phyloP scores from a whole-genome alignment of 2,113 vertebrate species.

The Equus przewalskii region DNA sequence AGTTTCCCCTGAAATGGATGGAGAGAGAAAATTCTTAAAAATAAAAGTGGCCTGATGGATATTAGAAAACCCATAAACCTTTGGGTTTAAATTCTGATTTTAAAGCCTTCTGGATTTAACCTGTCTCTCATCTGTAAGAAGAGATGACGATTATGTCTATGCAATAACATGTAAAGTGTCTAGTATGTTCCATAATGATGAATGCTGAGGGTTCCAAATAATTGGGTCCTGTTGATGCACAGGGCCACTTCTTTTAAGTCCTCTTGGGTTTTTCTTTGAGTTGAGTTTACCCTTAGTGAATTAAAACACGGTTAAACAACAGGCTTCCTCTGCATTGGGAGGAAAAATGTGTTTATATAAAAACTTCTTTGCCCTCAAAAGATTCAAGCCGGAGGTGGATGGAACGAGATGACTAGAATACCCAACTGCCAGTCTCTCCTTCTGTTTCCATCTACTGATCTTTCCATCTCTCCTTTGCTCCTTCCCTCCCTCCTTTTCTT shows the following conservation, averaged over 20 bases:
- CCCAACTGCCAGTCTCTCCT: background rate
- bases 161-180: background rate
- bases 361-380: background rate
- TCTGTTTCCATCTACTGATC: background rate
- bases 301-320: background rate
- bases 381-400: background rate
- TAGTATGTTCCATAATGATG: fast-evolving
- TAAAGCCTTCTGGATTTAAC: background rate
- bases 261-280: background rate
- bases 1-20: background rate
- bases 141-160: no score
- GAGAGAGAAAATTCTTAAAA: background rate
- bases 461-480: background rate
- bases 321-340: background rate
- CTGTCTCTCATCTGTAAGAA: background rate
- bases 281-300: background rate
- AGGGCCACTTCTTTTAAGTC: background rate
- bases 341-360: background rate
- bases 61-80: background rate
- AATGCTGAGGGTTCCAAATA: background rate
- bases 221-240: background rate
- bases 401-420: background rate
- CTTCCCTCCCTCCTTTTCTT: background rate
- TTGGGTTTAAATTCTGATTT: background rate
- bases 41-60: background rate